phyloP scores from a whole-genome alignment of 92 coral and sea anemone species.

The Epizoanthus illoricatus region DNA sequence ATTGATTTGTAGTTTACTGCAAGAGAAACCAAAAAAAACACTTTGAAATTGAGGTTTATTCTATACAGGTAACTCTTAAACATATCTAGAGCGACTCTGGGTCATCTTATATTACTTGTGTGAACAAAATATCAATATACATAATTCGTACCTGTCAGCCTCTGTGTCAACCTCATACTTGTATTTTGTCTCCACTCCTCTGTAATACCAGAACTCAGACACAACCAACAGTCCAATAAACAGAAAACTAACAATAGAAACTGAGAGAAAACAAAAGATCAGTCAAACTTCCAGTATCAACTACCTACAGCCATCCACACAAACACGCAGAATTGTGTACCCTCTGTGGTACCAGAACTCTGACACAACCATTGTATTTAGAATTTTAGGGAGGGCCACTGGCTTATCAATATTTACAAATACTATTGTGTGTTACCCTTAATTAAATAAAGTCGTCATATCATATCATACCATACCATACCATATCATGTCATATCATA shows the following conservation, averaged over 20 bases:
- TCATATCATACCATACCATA: too few species aligned
- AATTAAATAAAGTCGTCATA: too few species aligned
- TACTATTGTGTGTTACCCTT: too few species aligned
- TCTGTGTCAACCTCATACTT: slow-evolving; percentile 97
- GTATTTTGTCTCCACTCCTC: slow-evolving; percentile 89
- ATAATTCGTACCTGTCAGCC: slow-evolving; percentile 71
- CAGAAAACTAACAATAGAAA: slow-evolving; percentile 76
- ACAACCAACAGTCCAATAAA: slow-evolving; percentile 88
- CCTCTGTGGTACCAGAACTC: slow-evolving; percentile 98
- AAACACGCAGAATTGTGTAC: too few species aligned
- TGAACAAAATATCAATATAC: background rate
- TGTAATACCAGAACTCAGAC: slow-evolving; percentile 96
- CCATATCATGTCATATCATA: too few species aligned
- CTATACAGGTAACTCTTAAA: too few species aligned
- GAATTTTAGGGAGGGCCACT: too few species aligned
- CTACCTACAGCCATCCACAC: too few species aligned
- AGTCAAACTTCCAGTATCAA: background rate
- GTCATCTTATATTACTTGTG: background rate
- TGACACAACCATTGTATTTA: too few species aligned
- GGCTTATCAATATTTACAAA: too few species aligned
- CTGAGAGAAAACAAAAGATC: slow-evolving; percentile 39
- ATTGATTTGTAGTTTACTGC: slow-evolving; percentile 90
- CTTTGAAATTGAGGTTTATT: background rate
- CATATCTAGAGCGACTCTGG: too few species aligned
- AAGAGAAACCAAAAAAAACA: background rate